Conservation (phyloP, 2,797 vertebrate species). For the Pangasius djambal region DNA sequence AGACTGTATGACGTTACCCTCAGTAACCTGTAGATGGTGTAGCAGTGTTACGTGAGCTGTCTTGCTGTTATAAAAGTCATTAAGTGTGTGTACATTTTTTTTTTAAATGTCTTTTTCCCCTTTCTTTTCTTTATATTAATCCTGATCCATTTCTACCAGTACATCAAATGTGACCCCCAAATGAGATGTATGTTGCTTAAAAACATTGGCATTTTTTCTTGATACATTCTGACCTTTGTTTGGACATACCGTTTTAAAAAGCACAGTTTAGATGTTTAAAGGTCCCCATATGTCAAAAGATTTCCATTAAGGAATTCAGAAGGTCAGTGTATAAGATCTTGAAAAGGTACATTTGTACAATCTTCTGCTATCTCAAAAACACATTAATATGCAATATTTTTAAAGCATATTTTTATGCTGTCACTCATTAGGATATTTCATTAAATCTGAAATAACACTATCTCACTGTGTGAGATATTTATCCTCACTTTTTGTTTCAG, state of each 20-base stretch:
- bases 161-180: neutral
- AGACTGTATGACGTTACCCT: constrained; percentile 43
- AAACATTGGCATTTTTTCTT: neutral
- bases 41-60: constrained; percentile 48
- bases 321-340: constrained; percentile 4
- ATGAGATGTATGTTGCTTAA: neutral
- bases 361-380: neutral
- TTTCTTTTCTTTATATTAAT: neutral
- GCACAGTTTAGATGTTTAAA: neutral
- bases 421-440: neutral
- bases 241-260: neutral
- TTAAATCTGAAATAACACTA: neutral
- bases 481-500: neutral
- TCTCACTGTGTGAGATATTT: neutral
- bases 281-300: constrained; percentile 12
- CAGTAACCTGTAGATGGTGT: constrained; percentile 56
- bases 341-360: neutral
- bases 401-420: neutral
- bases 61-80: constrained; percentile 26
- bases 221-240: constrained; percentile 12
- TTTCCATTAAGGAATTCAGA: neutral
- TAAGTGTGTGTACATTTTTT: constrained; percentile 10
- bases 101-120: neutral
- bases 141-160: constrained; percentile 15
- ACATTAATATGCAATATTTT: neutral